These are phyloP conservation scores for Tangachromis dhanisi DNA, from an alignment of 2,113 vertebrate species.

Conservation along the genomic window DNA sequence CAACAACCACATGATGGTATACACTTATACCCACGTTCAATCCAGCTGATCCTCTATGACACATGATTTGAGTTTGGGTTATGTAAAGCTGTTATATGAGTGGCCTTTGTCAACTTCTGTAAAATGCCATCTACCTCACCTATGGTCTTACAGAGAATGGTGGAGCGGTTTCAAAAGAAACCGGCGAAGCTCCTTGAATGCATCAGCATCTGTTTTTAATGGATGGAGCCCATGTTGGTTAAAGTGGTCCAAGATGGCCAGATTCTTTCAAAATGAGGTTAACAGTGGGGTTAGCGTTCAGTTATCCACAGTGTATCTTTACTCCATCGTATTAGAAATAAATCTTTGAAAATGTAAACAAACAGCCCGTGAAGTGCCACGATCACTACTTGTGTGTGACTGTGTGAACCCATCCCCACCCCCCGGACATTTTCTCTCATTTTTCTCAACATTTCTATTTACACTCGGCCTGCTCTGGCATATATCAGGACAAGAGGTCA, in stretches of 20 bases:
- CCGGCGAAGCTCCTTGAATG: neutral
- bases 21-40: neutral
- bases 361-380: neutral
- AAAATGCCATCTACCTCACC: neutral
- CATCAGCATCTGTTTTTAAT: conserved; percentile 26
- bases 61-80: neutral
- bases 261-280: neutral
- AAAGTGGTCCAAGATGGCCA: neutral
- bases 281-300: neutral
- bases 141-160: neutral
- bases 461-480: conserved; percentile 43
- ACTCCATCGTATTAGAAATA: conserved; percentile 15
- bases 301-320: neutral
- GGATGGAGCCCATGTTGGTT: neutral
- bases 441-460: conserved; percentile 46
- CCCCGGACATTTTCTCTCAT: conserved; percentile 14
- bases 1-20: neutral
- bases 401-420: neutral
- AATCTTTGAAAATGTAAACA: conserved; percentile 32
- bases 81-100: neutral
- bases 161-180: neutral
- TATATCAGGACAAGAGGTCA: conserved; percentile 52
- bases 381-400: conserved; percentile 28
- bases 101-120: neutral
- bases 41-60: neutral